phyloP scores from a whole-genome alignment of 2,797 vertebrate species.

The Hippocampus kuda region DNA sequence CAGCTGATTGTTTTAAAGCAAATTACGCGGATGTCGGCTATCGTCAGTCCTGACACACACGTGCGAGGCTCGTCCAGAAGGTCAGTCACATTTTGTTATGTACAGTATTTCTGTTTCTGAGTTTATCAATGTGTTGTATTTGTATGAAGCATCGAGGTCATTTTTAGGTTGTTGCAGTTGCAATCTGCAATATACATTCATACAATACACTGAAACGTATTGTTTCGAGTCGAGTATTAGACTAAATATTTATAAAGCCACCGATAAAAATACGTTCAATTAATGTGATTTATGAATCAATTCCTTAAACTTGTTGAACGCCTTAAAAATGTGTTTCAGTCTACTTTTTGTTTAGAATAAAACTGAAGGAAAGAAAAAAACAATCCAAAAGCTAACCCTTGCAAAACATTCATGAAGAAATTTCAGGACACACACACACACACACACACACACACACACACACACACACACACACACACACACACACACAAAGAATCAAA shows the following conservation, averaged over 20 bases:
- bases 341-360: neutral
- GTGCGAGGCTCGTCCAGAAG: neutral
- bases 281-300: neutral
- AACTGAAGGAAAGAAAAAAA: neutral
- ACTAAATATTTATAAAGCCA: neutral
- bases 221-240: neutral
- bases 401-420: neutral
- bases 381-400: neutral
- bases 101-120: neutral
- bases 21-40: neutral
- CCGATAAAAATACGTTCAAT: neutral
- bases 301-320: neutral
- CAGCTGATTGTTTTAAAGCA: neutral
- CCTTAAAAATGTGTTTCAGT: neutral
- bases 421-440: no score
- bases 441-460: no score
- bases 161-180: neutral
- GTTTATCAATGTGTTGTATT: neutral
- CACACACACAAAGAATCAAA: neutral
- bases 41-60: neutral
- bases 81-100: neutral
- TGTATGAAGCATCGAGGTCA: neutral
- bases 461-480: no score
- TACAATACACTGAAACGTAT: neutral
- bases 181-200: neutral